A percentile compares a stretch with the other conserved stretches of the same genome.
phyloP scores from a whole-genome alignment of 1,140 invertebrate genomes.

The Reticulitermes speratus region DNA sequence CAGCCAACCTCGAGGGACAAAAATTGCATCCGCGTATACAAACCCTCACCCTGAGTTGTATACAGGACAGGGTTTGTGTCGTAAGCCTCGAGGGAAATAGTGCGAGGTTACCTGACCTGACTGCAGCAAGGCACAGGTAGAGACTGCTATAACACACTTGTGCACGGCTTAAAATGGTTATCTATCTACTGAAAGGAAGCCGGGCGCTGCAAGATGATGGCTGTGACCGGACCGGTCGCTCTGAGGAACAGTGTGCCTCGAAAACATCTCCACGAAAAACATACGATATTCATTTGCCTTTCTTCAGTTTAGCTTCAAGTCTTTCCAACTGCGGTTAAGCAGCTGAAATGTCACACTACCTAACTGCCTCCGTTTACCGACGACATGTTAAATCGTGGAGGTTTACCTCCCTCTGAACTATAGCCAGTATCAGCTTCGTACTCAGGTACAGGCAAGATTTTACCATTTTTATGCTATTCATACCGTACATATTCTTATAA shows the following conservation, averaged over 20 bases:
- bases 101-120: background rate
- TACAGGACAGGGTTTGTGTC: background rate
- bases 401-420: too few relatives aligned
- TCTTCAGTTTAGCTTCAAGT: too few relatives aligned
- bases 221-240: background rate
- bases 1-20: conserved; percentile 7
- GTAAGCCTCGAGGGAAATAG: background rate
- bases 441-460: too few relatives aligned
- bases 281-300: too few relatives aligned
- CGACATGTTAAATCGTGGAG: too few relatives aligned
- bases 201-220: background rate
- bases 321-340: too few relatives aligned
- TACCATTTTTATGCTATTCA: too few relatives aligned
- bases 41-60: background rate
- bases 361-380: too few relatives aligned
- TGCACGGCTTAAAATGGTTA: background rate
- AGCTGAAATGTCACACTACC: too few relatives aligned
- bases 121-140: background rate
- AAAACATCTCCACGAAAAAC: background rate
- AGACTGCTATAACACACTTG: background rate
- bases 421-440: too few relatives aligned
- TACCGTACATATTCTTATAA: too few relatives aligned
- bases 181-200: conserved; percentile 14
- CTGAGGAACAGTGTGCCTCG: background rate
- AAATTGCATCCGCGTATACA: background rate